A percentile compares a stretch with the other conserved stretches of the same genome.
These are phyloP conservation scores for Machaerirhynchus nigripectus DNA, from an alignment of 2,113 vertebrate genomes.

Conservation along the genomic window DNA sequence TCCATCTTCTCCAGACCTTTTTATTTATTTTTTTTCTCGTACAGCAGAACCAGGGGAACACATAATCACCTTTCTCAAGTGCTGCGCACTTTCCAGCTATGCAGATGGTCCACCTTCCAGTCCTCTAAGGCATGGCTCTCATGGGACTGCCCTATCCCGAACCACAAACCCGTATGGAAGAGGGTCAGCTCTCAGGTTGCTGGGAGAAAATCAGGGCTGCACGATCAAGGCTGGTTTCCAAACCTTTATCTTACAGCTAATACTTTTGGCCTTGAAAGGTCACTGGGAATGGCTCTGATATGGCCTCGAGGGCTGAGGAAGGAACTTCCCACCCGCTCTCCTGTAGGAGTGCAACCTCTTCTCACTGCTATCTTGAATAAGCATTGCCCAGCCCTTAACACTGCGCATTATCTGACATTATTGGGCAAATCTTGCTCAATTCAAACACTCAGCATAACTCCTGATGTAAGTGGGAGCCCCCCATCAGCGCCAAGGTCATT, in stretches of 20 bases:
- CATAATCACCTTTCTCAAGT: background rate
- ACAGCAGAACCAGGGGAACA: background rate
- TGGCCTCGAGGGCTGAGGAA: background rate
- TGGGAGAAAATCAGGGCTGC: background rate
- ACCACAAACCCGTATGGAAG: background rate
- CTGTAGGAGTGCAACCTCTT: background rate
- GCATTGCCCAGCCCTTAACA: background rate
- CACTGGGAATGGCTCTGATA: background rate
- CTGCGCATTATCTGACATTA: background rate
- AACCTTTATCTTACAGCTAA: background rate
- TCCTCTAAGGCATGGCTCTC: background rate
- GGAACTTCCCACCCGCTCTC: accelerated
- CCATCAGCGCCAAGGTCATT: background rate
- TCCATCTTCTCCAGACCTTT: background rate
- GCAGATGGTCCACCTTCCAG: background rate
- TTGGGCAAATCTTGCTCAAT: background rate
- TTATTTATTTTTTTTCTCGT: background rate
- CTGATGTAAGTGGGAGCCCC: background rate
- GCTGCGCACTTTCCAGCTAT: background rate
- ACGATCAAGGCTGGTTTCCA: background rate
- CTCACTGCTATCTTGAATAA: background rate
- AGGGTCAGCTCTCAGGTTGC: background rate
- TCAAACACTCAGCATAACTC: background rate
- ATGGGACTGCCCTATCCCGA: background rate
- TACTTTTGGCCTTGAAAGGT: background rate